These are phyloP conservation scores for Campoplex nolae DNA, from an alignment of 2,888 invertebrate genomes.

Conservation along the genomic window DNA sequence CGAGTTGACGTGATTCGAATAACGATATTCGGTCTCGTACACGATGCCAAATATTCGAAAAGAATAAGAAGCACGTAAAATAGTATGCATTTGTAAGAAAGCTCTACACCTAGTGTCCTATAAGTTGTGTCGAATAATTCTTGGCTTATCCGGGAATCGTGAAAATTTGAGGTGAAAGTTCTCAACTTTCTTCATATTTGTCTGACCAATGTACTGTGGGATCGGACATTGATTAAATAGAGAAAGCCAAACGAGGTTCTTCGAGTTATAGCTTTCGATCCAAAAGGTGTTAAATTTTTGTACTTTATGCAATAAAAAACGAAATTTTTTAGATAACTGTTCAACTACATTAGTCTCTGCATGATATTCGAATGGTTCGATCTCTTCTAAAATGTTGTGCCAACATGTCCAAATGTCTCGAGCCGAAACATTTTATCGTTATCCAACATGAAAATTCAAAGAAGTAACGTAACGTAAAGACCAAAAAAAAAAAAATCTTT, in stretches of 20 bases:
- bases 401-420: no score
- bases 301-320: not conserved
- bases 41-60: slow-evolving; percentile 9
- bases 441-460: no score
- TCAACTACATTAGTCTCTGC: not conserved
- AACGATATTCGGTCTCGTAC: slow-evolving; percentile 59
- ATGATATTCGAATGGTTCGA: not conserved
- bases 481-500: not conserved
- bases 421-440: no score
- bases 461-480: not conserved
- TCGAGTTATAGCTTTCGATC: no score
- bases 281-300: not conserved
- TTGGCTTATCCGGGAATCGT: not conserved
- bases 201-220: not conserved
- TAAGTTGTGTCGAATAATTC: not conserved
- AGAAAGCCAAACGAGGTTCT: no score
- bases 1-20: slow-evolving; percentile 59
- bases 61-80: not conserved
- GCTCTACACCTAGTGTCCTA: not conserved
- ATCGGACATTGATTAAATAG: no score
- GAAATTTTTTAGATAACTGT: not conserved
- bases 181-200: not conserved
- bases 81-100: not conserved
- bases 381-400: not conserved
- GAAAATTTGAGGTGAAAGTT: not conserved